These are phyloP conservation scores for Strigamia transsilvanica DNA, from an alignment of 2,888 invertebrate genomes.

Conservation along the genomic window DNA sequence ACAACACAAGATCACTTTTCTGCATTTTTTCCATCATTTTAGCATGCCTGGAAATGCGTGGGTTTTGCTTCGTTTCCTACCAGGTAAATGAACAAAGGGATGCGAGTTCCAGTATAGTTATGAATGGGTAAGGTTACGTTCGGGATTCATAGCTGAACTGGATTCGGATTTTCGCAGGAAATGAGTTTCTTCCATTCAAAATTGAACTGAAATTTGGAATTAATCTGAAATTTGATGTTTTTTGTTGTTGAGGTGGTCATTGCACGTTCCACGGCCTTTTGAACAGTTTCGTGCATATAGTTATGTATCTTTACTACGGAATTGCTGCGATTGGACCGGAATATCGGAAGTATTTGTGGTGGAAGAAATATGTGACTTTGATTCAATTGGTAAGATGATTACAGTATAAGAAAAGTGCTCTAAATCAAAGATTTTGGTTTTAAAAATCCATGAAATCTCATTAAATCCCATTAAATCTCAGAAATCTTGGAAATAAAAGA, in stretches of 20 bases:
- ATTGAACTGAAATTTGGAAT: no score
- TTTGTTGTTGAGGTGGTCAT: not conserved
- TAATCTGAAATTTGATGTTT: not conserved
- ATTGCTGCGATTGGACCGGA: not conserved
- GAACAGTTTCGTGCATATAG: constrained; percentile 12
- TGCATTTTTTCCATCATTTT: constrained; percentile 10
- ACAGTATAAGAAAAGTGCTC: no score
- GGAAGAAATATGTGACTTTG: constrained; percentile 32
- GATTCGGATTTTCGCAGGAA: no score
- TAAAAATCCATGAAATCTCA: no score
- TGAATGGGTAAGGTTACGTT: no score
- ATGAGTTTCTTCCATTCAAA: no score
- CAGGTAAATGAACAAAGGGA: not conserved
- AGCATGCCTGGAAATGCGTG: not conserved
- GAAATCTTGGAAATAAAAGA: no score
- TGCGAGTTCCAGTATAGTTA: not conserved
- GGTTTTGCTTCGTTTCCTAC: not conserved
- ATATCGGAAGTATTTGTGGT: constrained; percentile 7
- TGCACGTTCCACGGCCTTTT: constrained; percentile 12
- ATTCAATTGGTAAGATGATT: constrained; percentile 5
- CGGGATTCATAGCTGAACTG: no score
- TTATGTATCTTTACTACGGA: constrained; percentile 13
- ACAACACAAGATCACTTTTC: not conserved
- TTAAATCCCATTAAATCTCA: no score
- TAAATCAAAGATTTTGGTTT: no score